Conservation (phyloP, 2,888 invertebrate genomes). For the Mycalesis mineus region DNA sequence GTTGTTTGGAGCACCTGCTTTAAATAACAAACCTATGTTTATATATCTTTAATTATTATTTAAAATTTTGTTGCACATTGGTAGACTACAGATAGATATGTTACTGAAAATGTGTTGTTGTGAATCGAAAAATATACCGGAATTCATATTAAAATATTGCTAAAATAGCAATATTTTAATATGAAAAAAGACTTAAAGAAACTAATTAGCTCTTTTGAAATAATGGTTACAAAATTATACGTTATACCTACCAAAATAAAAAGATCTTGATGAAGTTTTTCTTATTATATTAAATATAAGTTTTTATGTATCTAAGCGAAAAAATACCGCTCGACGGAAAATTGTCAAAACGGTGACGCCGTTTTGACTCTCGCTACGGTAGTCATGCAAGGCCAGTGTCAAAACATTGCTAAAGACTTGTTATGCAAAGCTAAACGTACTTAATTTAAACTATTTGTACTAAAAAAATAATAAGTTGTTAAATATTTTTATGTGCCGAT, state of each 20-base stretch:
- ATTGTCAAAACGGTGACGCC: constrained; percentile 17
- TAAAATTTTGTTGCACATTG: no score
- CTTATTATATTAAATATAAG: constrained; percentile 3
- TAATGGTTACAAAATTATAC: neutral
- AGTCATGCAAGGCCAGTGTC: constrained; percentile 66
- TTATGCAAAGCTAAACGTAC: constrained; percentile 14
- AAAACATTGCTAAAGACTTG: constrained; percentile 45
- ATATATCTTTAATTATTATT: no score
- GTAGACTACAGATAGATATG: no score
- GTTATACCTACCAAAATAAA: neutral
- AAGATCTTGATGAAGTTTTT: constrained; percentile 4
- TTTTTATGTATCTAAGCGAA: constrained; percentile 8
- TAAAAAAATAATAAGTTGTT: no score
- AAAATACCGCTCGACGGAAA: constrained; percentile 9
- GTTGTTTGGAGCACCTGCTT: no score
- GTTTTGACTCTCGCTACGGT: constrained; percentile 30
- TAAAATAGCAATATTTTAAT: no score
- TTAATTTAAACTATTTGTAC: constrained; percentile 24
- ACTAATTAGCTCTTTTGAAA: neutral
- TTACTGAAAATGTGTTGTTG: no score
- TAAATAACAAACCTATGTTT: no score
- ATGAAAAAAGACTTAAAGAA: no score
- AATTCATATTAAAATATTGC: no score
- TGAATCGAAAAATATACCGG: no score
- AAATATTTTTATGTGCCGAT: no score